Conservation (phyloP, 2,888 invertebrate genomes). For the Andricus quercusramuli region DNA sequence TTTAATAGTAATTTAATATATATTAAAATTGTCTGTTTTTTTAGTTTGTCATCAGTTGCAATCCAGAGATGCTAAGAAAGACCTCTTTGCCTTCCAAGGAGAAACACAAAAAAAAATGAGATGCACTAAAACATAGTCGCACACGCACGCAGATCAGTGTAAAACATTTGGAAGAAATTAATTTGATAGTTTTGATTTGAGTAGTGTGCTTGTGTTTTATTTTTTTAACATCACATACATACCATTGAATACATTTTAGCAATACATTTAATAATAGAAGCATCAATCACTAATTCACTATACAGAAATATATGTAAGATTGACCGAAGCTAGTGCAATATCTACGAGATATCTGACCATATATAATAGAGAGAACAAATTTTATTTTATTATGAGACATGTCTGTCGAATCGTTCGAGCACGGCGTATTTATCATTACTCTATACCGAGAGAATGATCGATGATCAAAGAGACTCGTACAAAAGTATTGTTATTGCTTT, state of each 20-base stretch:
- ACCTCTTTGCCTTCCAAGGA: neutral
- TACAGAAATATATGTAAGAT: constrained; percentile 40
- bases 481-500: constrained; percentile 28
- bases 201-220: constrained; percentile 2
- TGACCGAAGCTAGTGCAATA: constrained; percentile 47
- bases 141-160: constrained; percentile 23
- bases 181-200: neutral
- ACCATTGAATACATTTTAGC: constrained; percentile 12
- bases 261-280: constrained; percentile 35
- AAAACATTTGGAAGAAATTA: neutral
- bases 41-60: neutral
- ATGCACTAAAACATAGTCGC: constrained; percentile 9
- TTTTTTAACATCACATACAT: neutral
- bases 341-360: constrained; percentile 44
- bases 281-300: constrained; percentile 19
- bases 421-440: constrained; percentile 20
- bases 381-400: constrained; percentile 50
- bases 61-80: neutral
- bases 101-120: neutral
- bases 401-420: constrained; percentile 18
- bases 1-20: neutral
- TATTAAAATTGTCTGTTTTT: neutral
- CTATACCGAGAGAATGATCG: constrained; percentile 12
- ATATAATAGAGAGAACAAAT: constrained; percentile 44
- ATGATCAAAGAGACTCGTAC: constrained; percentile 38